A percentile compares a stretch with the other conserved stretches of the same genome.
phyloP scores from a whole-genome alignment of 2,888 invertebrate species.

The Agrotis ipsilon region DNA sequence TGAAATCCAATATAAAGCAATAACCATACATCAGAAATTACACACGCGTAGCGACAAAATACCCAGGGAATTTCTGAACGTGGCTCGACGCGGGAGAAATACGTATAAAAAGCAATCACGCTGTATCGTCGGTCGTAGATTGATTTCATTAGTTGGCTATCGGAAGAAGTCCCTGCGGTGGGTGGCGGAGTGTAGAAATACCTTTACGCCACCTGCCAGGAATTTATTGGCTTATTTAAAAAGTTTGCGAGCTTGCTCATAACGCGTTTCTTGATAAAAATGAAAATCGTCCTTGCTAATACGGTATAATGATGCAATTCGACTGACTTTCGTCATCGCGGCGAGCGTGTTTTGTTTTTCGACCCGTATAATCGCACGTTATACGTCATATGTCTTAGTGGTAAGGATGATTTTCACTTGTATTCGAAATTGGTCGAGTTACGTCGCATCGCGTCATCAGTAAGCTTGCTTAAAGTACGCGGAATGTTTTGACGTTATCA shows the following conservation, averaged over 20 bases:
- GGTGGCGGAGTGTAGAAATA: slow-evolving; percentile 41
- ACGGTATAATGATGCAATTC: too few species aligned
- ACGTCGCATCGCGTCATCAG: too few species aligned
- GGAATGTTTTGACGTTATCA: slow-evolving; percentile 10
- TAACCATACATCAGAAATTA: slow-evolving; percentile 63
- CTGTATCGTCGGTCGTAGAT: slow-evolving; percentile 65
- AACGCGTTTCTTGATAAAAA: too few species aligned
- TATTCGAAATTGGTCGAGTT: too few species aligned
- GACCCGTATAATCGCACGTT: too few species aligned
- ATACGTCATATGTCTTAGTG: too few species aligned
- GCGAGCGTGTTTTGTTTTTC: too few species aligned
- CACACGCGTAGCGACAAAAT: slow-evolving; percentile 56
- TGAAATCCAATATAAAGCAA: slow-evolving; percentile 39
- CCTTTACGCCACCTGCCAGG: slow-evolving; percentile 21
- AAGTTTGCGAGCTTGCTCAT: slow-evolving; percentile 12
- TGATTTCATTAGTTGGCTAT: slow-evolving; percentile 72
- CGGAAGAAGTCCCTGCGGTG: slow-evolving; percentile 47
- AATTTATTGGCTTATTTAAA: slow-evolving; percentile 30
- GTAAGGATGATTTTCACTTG: too few species aligned
- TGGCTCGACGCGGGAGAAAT: slow-evolving; percentile 53
- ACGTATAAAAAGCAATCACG: slow-evolving; percentile 68
- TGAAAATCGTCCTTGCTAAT: too few species aligned
- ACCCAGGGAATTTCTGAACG: slow-evolving; percentile 55
- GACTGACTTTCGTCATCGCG: too few species aligned
- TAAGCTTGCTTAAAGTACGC: too few species aligned